These are phyloP conservation scores for Ectemnius cavifrons DNA, from an alignment of 2,888 invertebrate genomes.

Conservation along the genomic window DNA sequence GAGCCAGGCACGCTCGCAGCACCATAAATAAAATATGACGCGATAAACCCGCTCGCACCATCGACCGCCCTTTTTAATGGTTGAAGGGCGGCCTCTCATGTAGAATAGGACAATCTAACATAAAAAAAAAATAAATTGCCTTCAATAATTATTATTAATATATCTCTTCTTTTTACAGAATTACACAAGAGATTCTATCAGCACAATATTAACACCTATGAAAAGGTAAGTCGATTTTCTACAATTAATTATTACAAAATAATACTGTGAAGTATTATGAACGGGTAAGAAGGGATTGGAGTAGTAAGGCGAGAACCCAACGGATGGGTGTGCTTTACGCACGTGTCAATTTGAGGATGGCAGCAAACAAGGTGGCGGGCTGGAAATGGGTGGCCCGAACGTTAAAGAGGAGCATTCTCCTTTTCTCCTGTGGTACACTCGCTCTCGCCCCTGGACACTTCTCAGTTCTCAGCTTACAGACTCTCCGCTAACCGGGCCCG, in stretches of 20 bases:
- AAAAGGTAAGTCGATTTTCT: too few species aligned
- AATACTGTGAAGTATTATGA: too few species aligned
- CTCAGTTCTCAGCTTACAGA: conserved; percentile 17
- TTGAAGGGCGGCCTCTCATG: background rate
- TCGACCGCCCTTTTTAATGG: background rate
- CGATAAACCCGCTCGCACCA: background rate
- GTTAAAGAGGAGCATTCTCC: conserved; percentile 15
- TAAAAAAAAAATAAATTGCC: too few species aligned
- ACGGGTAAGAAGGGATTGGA: too few species aligned
- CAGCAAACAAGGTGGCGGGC: conserved; percentile 21
- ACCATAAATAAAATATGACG: conserved; percentile 30
- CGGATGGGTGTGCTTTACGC: conserved; percentile 8
- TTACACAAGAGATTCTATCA: too few species aligned
- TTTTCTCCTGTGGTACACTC: conserved; percentile 5
- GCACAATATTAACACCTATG: too few species aligned
- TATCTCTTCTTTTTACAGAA: too few species aligned
- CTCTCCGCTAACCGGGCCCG: conserved; percentile 56
- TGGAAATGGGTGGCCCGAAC: background rate
- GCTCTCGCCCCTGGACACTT: background rate
- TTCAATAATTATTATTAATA: too few species aligned
- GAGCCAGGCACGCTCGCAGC: background rate
- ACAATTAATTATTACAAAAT: too few species aligned
- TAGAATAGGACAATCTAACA: too few species aligned
- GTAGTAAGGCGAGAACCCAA: too few species aligned
- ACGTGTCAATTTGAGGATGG: conserved; percentile 26